Evolutionary conservation across 2,113 vertebrate species (phyloP).

Genomic region (Pygoscelis adeliae): DNA sequence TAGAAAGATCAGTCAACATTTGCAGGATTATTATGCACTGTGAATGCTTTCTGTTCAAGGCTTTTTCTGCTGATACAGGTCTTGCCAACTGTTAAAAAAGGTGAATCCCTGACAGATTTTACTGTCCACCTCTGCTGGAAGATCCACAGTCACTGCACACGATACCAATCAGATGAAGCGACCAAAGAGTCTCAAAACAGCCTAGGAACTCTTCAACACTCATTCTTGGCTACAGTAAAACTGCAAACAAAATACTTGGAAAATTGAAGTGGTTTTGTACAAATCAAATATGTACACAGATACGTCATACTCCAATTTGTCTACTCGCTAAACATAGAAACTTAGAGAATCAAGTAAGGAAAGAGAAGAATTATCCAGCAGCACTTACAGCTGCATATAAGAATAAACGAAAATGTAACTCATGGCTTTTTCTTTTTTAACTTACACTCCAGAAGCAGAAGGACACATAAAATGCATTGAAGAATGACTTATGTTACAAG

Average conservation of each 20-base stretch:
- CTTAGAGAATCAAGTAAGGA: background rate
- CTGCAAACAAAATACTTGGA: background rate
- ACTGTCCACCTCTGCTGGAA: background rate
- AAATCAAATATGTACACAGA: background rate
- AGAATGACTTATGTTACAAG: background rate
- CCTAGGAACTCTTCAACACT: background rate
- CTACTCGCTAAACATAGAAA: constrained; percentile 6
- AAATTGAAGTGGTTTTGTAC: background rate
- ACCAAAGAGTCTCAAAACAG: background rate
- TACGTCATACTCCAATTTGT: background rate
- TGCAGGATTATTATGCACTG: background rate
- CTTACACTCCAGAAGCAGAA: background rate
- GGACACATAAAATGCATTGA: background rate
- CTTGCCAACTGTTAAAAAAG: background rate
- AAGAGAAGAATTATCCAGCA: background rate
- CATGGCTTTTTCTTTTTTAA: background rate
- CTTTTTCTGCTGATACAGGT: background rate
- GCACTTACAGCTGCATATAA: background rate
- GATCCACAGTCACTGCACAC: background rate
- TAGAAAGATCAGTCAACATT: background rate
- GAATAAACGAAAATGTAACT: background rate
- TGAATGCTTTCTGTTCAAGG: background rate
- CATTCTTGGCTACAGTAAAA: background rate
- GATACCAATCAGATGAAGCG: background rate
- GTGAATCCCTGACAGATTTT: background rate